A percentile compares a stretch with the other conserved stretches of the same genome.
phyloP scores from a whole-genome alignment of 2,797 vertebrate genomes.

The Lacerta viridis region DNA sequence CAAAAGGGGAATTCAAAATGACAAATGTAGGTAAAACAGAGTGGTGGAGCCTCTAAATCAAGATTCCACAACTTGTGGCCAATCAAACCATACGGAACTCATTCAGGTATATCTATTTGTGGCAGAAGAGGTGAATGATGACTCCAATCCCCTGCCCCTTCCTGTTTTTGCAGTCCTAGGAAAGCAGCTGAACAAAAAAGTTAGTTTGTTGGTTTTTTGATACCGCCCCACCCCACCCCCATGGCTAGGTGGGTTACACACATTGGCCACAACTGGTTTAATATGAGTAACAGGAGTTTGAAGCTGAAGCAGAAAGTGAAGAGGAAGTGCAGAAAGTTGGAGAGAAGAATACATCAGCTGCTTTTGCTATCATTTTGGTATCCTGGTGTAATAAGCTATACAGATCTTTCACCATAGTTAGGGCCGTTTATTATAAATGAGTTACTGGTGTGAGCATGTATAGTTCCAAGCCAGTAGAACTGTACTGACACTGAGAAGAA shows the following conservation, averaged over 20 bases:
- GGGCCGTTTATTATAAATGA: conserved; percentile 29
- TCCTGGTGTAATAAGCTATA: conserved; percentile 22
- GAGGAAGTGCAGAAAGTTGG: neutral
- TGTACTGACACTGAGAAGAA: conserved; percentile 18
- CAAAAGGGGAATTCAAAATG: too few species aligned
- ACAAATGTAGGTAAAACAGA: too few species aligned
- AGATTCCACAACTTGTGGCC: too few species aligned
- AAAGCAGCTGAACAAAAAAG: neutral
- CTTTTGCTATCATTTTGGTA: conserved; percentile 18
- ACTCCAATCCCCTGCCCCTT: neutral
- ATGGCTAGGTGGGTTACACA: neutral
- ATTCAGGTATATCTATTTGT: too few species aligned
- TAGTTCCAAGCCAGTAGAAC: conserved; percentile 36
- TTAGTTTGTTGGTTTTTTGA: neutral
- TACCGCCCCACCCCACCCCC: too few species aligned
- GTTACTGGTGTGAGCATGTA: conserved; percentile 21
- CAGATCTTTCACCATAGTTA: conserved; percentile 41
- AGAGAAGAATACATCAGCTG: neutral
- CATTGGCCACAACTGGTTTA: neutral
- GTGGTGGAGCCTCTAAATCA: too few species aligned
- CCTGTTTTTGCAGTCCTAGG: neutral
- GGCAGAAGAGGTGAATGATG: too few species aligned
- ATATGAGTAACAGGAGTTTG: neutral
- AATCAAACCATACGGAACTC: too few species aligned
- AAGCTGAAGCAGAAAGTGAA: neutral